Evolutionary conservation across 2,888 invertebrate species (phyloP).

Genomic region (Microchrysa polita): DNA sequence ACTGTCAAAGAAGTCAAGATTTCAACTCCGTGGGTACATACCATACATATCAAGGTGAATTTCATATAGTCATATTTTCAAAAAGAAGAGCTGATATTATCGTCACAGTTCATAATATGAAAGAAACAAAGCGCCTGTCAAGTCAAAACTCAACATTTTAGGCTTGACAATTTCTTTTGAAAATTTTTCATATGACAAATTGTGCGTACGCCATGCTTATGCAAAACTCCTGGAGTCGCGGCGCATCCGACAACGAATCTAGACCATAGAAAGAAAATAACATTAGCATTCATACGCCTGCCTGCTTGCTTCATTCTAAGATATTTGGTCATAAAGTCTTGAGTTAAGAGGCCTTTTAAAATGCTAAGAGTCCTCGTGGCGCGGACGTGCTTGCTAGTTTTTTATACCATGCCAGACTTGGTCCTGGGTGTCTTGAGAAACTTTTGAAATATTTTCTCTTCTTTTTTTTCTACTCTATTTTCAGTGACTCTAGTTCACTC

Average conservation of each 20-base stretch:
- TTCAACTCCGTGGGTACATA: too few species aligned
- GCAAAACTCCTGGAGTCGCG: not conserved
- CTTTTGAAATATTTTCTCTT: slow-evolving; percentile 8
- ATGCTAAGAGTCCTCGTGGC: slow-evolving; percentile 28
- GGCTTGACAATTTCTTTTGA: not conserved
- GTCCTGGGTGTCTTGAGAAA: slow-evolving; percentile 4
- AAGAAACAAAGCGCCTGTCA: too few species aligned
- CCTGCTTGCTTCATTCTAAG: not conserved
- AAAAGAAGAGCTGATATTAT: too few species aligned
- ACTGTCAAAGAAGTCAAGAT: not conserved
- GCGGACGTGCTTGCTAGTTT: slow-evolving; percentile 39
- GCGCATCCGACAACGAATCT: not conserved
- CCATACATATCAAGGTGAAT: too few species aligned
- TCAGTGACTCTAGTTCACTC: not conserved
- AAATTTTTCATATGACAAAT: not conserved
- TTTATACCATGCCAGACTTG: not conserved
- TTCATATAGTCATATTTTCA: too few species aligned
- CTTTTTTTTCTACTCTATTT: too few species aligned
- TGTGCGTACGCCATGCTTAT: not conserved
- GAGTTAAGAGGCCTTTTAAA: slow-evolving; percentile 42
- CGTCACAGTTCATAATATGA: too few species aligned
- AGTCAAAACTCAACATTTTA: too few species aligned
- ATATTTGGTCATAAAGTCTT: slow-evolving; percentile 32
- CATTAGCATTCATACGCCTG: slow-evolving; percentile 37
- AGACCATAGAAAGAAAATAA: not conserved